phyloP scores from a whole-genome alignment of 2,113 vertebrate species.

The Hyperoodon ampullatus region DNA sequence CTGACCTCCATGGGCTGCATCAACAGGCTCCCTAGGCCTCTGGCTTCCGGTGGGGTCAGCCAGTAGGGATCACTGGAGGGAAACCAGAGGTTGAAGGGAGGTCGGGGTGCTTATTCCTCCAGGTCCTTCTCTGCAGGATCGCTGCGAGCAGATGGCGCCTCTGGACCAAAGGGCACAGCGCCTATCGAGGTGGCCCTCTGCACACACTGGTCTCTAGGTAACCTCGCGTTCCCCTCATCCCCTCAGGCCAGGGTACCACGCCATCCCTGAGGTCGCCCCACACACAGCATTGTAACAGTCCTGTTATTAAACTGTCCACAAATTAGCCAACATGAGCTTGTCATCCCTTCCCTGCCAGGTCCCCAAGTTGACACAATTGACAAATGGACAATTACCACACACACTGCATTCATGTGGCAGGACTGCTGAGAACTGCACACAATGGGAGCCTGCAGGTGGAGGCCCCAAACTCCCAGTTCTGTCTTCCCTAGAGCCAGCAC shows the following conservation, averaged over 20 bases:
- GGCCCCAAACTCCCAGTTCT: neutral
- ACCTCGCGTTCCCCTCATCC: neutral
- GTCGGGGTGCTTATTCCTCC: neutral
- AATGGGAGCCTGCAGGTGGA: neutral
- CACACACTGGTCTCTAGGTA: neutral
- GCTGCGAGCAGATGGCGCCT: rapidly evolving
- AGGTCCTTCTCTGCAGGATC: neutral
- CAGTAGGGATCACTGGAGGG: neutral
- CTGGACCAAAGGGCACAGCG: neutral
- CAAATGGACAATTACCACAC: neutral
- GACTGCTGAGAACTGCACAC: neutral
- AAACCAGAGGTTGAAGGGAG: neutral
- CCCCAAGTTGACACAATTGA: neutral
- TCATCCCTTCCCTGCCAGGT: neutral
- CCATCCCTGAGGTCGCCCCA: neutral
- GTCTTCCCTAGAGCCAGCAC: rapidly evolving
- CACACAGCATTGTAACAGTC: neutral
- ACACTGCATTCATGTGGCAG: neutral
- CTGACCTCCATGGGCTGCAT: neutral
- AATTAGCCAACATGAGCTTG: neutral
- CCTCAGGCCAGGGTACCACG: neutral
- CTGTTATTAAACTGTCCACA: neutral
- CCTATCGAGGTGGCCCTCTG: neutral
- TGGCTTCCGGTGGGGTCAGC: neutral
- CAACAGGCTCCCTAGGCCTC: neutral